These are phyloP conservation scores for Panurus biarmicus DNA, from an alignment of 2,113 vertebrate genomes.

Conservation along the genomic window DNA sequence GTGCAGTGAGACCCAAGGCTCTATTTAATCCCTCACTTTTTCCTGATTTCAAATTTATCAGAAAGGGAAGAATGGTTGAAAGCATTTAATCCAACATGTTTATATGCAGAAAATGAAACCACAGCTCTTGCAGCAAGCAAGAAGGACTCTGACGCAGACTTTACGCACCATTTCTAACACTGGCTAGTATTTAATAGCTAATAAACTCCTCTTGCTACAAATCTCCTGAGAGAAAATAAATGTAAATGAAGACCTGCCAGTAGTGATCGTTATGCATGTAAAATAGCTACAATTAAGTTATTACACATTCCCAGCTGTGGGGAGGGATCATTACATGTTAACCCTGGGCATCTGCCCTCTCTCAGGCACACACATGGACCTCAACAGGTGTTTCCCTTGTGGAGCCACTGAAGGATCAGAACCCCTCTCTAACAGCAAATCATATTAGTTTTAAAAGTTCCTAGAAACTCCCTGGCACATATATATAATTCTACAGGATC, in stretches of 20 bases:
- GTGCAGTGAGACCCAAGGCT: neutral
- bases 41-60: neutral
- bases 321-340: neutral
- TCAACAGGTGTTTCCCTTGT: conserved; percentile 11
- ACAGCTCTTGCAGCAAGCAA: neutral
- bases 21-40: neutral
- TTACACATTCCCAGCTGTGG: neutral
- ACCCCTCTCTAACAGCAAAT: neutral
- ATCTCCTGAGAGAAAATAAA: neutral
- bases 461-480: neutral
- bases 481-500: neutral
- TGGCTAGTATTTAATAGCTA: neutral
- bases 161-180: accelerated
- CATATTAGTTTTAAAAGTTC: neutral
- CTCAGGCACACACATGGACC: neutral
- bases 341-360: neutral
- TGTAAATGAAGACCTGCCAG: neutral
- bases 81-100: neutral
- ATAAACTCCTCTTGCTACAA: neutral
- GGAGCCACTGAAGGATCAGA: neutral
- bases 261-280: neutral
- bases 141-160: accelerated
- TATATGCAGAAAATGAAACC: neutral
- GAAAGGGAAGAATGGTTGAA: neutral
- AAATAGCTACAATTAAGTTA: conserved; percentile 25